Conservation (phyloP, 1,140 invertebrate species). For the Callitettix versicolor region DNA sequence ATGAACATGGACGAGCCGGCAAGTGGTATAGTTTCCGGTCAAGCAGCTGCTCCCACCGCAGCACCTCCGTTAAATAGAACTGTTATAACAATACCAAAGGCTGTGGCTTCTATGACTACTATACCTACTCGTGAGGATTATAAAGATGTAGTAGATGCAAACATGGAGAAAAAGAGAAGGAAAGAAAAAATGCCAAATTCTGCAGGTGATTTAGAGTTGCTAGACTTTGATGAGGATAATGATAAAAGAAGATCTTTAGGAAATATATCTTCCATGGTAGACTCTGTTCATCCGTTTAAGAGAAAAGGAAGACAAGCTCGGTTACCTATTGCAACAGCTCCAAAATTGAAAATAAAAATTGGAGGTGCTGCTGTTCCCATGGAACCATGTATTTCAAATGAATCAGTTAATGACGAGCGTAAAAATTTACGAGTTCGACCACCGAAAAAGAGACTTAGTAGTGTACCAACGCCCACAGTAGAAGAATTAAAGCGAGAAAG, state of each 20-base stretch:
- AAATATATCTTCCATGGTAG: conserved; percentile 23
- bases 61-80: conserved; percentile 54
- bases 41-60: conserved; percentile 33
- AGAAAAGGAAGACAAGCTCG: conserved; percentile 19
- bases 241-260: conserved; percentile 21
- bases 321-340: conserved; percentile 34
- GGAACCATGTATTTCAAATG: conserved; percentile 24
- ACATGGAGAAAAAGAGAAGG: conserved; percentile 54
- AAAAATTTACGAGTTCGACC: conserved; percentile 48
- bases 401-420: conserved; percentile 33
- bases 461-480: conserved; percentile 50
- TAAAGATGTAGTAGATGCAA: conserved; percentile 49
- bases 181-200: conserved; percentile 43
- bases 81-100: conserved; percentile 74
- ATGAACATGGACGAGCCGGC: conserved; percentile 68
- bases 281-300: conserved; percentile 21
- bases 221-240: conserved; percentile 33
- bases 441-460: conserved; percentile 64
- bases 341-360: conserved; percentile 77
- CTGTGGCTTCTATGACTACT: conserved; percentile 72
- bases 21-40: conserved; percentile 27
- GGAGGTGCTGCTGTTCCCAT: conserved; percentile 31
- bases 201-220: conserved; percentile 37
- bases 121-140: conserved; percentile 77
- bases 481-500: conserved; percentile 71